phyloP scores from a whole-genome alignment of 2,113 vertebrate genomes.

The Glaucomys volans region DNA sequence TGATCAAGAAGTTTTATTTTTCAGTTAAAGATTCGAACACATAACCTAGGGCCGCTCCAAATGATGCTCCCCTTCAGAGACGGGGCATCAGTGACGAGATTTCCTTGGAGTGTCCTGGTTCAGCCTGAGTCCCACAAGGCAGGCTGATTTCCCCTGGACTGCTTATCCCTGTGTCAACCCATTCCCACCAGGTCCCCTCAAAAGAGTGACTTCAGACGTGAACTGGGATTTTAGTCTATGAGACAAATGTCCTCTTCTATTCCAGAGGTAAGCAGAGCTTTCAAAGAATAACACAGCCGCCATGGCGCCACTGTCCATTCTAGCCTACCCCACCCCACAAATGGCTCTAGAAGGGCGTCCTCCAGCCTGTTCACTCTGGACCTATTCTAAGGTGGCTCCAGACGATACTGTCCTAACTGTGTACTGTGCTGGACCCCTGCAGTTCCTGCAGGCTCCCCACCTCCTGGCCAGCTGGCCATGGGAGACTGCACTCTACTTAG shows the following conservation, averaged over 20 bases:
- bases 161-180: neutral
- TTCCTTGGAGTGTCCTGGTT: neutral
- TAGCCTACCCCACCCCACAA: neutral
- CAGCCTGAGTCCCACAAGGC: neutral
- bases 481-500: neutral
- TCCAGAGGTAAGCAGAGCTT: constrained; percentile 16
- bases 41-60: neutral
- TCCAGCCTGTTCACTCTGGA: neutral
- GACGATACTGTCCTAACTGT: neutral
- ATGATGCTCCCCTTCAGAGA: neutral
- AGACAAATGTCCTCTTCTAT: constrained; percentile 21
- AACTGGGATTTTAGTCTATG: neutral
- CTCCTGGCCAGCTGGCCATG: neutral
- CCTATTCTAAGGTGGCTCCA: neutral
- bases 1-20: neutral
- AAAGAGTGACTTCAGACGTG: neutral
- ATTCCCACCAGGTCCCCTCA: neutral
- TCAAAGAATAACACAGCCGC: neutral
- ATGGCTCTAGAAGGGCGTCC: neutral
- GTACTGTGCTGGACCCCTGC: neutral
- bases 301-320: neutral
- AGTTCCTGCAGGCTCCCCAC: neutral
- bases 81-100: neutral
- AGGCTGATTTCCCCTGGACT: neutral
- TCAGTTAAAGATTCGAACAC: constrained; percentile 33